Conservation (phyloP, 1,140 invertebrate genomes). For the Listronotus bonariensis region DNA sequence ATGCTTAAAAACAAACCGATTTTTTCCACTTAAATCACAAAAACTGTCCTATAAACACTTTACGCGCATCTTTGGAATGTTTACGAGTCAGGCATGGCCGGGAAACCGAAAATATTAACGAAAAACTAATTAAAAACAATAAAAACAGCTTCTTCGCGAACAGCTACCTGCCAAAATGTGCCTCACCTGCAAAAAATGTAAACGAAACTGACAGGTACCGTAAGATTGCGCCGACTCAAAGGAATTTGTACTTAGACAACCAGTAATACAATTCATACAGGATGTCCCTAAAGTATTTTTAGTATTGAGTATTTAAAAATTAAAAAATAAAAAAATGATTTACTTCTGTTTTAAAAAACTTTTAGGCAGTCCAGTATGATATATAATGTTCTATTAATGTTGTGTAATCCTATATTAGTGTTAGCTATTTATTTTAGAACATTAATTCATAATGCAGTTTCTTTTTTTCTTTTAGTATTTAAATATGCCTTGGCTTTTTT, state of each 20-base stretch:
- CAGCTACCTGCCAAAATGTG: conserved; percentile 21
- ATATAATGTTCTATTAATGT: too few relatives aligned
- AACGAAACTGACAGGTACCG: conserved; percentile 10
- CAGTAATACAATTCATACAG: neutral
- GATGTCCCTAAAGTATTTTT: too few relatives aligned
- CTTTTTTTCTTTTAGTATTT: too few relatives aligned
- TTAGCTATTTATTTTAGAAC: too few relatives aligned
- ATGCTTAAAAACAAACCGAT: conserved; percentile 8
- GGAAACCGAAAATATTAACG: conserved; percentile 7
- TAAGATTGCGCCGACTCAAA: neutral
- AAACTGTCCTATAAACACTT: neutral
- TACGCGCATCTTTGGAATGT: neutral
- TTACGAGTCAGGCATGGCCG: neutral
- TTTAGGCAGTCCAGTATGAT: too few relatives aligned
- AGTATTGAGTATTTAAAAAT: too few relatives aligned
- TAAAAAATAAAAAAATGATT: too few relatives aligned
- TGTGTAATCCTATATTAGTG: too few relatives aligned
- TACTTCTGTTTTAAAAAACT: too few relatives aligned
- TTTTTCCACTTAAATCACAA: conserved; percentile 6
- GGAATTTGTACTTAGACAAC: neutral
- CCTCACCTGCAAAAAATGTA: conserved; percentile 23
- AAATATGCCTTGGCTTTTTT: too few relatives aligned
- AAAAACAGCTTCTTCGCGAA: conserved; percentile 1
- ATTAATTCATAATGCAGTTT: too few relatives aligned
- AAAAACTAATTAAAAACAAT: conserved; percentile 3